phyloP scores from a whole-genome alignment of 2,113 vertebrate species.

The Microcebus griseorufus region DNA sequence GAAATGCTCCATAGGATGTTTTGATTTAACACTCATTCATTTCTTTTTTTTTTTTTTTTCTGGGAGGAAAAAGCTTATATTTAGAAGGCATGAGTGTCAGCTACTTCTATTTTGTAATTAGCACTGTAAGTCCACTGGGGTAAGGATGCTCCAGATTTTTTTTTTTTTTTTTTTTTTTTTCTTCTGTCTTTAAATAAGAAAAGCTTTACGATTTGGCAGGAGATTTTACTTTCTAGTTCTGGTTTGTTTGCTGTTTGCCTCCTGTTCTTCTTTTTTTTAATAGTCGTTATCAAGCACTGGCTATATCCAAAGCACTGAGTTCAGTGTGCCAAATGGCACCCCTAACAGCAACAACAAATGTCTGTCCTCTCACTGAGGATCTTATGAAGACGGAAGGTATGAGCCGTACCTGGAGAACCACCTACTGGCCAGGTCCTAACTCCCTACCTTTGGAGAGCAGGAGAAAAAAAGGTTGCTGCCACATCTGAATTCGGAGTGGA shows the following conservation, averaged over 20 bases:
- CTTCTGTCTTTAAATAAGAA: slow-evolving; percentile 25
- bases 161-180: background rate
- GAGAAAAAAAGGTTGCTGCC: background rate
- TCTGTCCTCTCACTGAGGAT: background rate
- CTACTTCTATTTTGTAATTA: slow-evolving; percentile 55
- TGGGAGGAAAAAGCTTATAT: slow-evolving; percentile 44
- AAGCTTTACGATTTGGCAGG: background rate
- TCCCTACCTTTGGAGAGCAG: background rate
- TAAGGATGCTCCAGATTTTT: background rate
- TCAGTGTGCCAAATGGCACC: background rate
- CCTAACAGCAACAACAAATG: background rate
- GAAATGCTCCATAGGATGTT: background rate
- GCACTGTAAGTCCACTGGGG: background rate
- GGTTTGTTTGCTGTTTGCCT: background rate
- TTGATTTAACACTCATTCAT: slow-evolving; percentile 63
- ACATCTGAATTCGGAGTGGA: background rate
- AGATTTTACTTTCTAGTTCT: background rate
- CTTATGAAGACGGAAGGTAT: background rate
- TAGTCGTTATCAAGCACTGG: background rate
- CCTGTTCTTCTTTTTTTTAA: background rate
- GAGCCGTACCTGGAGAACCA: background rate
- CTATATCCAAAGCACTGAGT: background rate
- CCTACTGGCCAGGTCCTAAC: background rate
- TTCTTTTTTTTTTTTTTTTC: slow-evolving; percentile 34
- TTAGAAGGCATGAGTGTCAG: slow-evolving; percentile 31